phyloP scores from a whole-genome alignment of 2,113 vertebrate genomes.

The Rhinolophus sinicus region DNA sequence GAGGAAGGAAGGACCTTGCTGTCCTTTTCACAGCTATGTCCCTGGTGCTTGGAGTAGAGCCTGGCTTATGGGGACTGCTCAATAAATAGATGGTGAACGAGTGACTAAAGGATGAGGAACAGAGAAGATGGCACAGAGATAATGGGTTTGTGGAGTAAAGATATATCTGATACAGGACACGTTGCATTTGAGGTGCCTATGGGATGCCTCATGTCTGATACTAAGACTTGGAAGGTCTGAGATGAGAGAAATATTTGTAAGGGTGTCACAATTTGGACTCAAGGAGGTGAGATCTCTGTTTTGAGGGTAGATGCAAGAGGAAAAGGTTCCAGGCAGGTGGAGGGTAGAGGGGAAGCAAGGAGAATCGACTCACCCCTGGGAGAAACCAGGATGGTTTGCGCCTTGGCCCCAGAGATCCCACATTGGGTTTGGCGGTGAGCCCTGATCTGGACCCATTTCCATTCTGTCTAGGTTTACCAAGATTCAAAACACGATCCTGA shows the following conservation, averaged over 20 bases:
- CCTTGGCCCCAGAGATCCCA: background rate
- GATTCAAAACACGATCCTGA: slow-evolving; percentile 99
- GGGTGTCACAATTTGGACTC: background rate
- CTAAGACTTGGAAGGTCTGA: background rate
- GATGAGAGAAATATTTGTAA: background rate
- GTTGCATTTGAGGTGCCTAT: background rate
- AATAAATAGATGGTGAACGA: background rate
- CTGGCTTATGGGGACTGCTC: background rate
- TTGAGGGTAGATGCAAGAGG: background rate
- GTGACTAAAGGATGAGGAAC: background rate
- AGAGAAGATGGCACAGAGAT: background rate
- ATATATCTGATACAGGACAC: background rate
- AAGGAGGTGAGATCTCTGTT: background rate
- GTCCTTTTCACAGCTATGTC: background rate
- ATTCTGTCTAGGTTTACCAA: slow-evolving; percentile 93
- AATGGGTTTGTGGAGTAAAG: background rate
- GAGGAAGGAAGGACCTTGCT: background rate
- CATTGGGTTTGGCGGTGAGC: background rate
- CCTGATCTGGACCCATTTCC: slow-evolving; percentile 17
- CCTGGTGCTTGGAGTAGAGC: background rate
- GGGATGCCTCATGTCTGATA: background rate
- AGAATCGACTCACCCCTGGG: background rate
- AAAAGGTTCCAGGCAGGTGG: background rate
- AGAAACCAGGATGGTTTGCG: background rate
- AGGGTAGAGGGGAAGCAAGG: background rate